Evolutionary conservation across 2,113 vertebrate genomes (phyloP).

Genomic region (Columba janthina): DNA sequence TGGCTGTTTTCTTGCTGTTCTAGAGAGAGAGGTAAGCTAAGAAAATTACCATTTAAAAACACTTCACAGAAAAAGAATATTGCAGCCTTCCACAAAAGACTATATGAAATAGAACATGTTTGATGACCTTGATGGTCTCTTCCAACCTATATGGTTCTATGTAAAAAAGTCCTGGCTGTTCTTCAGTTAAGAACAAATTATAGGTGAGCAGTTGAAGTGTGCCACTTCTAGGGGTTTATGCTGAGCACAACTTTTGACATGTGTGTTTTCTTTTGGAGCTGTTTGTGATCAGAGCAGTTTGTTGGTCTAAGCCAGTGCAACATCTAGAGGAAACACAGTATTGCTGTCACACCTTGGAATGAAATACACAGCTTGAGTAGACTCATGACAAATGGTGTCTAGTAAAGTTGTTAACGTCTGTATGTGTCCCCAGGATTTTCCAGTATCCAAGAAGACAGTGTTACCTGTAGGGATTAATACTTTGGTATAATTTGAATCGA

Average conservation of each 20-base stretch:
- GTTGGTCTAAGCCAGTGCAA: neutral
- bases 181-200: neutral
- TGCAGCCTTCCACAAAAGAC: neutral
- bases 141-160: no score
- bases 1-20: conserved; percentile 88
- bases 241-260: neutral
- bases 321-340: neutral
- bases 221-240: neutral
- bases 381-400: neutral
- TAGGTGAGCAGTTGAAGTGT: neutral
- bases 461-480: neutral
- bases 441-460: neutral
- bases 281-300: neutral
- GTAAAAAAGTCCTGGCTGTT: neutral
- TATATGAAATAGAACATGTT: neutral
- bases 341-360: neutral
- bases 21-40: conserved; percentile 82
- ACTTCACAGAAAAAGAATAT: neutral
- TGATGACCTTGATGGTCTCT: no score
- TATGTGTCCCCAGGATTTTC: neutral
- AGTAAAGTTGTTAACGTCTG: neutral
- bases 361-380: neutral
- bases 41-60: neutral
- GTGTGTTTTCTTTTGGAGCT: neutral
- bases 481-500: neutral